Evolutionary conservation across 2,888 invertebrate genomes (phyloP), one percentile per base, ranked within the genome.

Genomic region (Stenolophus ochropezus): DNA sequence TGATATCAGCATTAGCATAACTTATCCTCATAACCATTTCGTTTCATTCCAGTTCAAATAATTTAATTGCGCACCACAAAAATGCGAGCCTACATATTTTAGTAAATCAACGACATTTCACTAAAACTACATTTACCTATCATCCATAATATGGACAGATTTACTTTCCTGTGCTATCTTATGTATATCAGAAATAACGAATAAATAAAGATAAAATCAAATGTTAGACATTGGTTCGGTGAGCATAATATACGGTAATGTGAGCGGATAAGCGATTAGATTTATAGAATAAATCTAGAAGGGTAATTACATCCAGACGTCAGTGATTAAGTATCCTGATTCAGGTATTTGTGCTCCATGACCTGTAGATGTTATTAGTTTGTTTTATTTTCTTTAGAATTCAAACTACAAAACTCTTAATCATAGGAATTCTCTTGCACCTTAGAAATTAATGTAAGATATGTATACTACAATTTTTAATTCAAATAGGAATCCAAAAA

Each of bases 261-360:
- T 27, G 65, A 16, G 33, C n/a, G 65, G 33, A 69, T 69, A 27
- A 33, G 18, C 65, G 65, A 69, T 33, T 69, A 69, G 14, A 69
- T 33, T 69, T 69, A 69, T 33, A 18, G 33, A 33, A 33, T 69
- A 20, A 27, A 69, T 69, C 65, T 69, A 33, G 1, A 18, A 42
- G 61, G 2, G 65, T 69, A 27, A 69, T 69, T 69, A 69, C 65
- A 42, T 18, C 18, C 33, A 33, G 33, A 69, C 65, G 20, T 11
- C 27, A 33, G 65, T 33, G 18, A 69, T 69, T 69, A 69, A 69
- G 33, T 27, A 16, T 14, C 27, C 6, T 61, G 27, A 61, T 61
- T 23, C 14, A 21, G 27, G 27, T 11, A 25, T 61, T 16, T 23
- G 61, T 14, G 61, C 61, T 20, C 56, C 56, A 56, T 56, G 56